Base-by-base conservation (phyloP, 2,113 vertebrate species). In the Rattus rattus region DNA sequence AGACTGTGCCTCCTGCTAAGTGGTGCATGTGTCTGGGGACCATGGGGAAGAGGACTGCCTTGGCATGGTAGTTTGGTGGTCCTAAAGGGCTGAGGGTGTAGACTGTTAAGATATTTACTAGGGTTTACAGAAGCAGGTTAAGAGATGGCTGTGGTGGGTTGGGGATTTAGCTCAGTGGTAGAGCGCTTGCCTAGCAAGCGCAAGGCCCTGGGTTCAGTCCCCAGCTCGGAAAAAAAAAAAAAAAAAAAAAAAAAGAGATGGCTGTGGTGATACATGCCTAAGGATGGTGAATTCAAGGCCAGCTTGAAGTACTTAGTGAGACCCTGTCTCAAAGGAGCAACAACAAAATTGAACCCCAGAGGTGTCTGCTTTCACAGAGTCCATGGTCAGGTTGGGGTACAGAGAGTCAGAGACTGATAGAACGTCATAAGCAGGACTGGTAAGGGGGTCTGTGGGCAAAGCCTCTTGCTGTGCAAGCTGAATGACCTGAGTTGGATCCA, bases 281-380 rank as follows among this genome's bases (percentile, higher is more conserved):
- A 91, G 14, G 36, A 39, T 30, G 52, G 3, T 69, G 67, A 81
- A 24, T 39, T 54, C 39, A 36, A 69, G 75, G 14, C 61, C 24
- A 80, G 49, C 49, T 13, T 92, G 65, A 49, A 80, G 26, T 92
- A 33, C n/a, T 47, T 56, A 90, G 90, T 91, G 49, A 70, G 16
- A 92, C 36, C 16, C 24, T 70, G 3, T 30, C 17, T 65, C 20
- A 33, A 30, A 59, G 67, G 30, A 28, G 14, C 86, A 70, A 22
- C 36, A 54, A 52, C 16, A 43, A 26, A 91, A 16, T 10, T 59
- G 56, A 87, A 20, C 54, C 8, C 1, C 43, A 67, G 56, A 49
- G 59, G 47, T 52, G 24, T 19, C 47, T 93, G n/a, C 39, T 95
- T 92, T 88, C 65, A 92, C 10, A 76, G 69, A 94, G 56, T 59